These are phyloP conservation scores for Desmodus rotundus DNA, from an alignment of 2,113 vertebrate genomes.

Conservation along the genomic window DNA sequence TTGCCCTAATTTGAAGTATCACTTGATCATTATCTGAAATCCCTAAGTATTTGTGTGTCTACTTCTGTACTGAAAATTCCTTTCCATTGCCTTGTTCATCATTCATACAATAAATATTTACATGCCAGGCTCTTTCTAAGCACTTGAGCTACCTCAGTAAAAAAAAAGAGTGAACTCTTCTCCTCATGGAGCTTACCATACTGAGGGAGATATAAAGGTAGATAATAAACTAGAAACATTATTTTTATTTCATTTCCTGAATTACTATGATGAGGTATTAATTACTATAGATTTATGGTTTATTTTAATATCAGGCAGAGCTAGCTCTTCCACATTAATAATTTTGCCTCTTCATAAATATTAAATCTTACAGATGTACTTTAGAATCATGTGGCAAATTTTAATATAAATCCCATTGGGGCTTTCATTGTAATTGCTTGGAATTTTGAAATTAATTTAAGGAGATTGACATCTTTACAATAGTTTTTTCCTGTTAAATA, in stretches of 20 bases:
- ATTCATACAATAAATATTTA: background rate
- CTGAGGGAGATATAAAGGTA: background rate
- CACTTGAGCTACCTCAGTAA: background rate
- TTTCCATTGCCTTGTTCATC: background rate
- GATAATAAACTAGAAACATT: background rate
- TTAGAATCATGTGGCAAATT: background rate
- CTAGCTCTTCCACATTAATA: background rate
- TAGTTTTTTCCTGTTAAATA: background rate
- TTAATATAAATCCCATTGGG: background rate
- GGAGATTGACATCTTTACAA: background rate
- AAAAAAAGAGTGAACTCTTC: background rate
- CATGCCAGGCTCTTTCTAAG: background rate
- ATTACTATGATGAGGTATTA: background rate
- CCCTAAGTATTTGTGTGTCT: background rate
- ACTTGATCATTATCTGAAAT: background rate
- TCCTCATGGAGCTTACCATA: background rate
- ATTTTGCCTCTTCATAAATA: background rate
- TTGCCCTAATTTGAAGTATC: background rate
- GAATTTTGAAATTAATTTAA: constrained; percentile 27
- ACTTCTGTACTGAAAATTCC: background rate
- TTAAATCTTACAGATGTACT: background rate
- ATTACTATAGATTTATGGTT: background rate
- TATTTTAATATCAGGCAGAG: background rate
- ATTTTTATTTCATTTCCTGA: background rate
- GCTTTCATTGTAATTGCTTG: background rate